Evolutionary conservation across 2,797 vertebrate species (phyloP), one percentile per base, ranked within the genome.

Genomic region (Threskiornis aethiopicus): DNA sequence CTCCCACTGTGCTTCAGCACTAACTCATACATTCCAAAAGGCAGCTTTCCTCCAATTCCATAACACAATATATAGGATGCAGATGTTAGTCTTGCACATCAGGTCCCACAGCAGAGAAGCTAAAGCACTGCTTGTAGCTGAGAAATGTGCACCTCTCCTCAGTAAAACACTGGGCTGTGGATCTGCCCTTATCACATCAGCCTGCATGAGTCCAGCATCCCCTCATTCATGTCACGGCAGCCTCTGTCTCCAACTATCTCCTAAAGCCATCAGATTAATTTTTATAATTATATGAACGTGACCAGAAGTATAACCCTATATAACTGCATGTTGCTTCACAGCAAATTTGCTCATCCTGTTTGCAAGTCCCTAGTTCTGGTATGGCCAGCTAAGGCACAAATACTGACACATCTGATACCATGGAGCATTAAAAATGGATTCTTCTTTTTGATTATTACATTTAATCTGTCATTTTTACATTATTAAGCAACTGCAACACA

Each of bases 171-270:
- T 5, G 26, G 67, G 37, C 52, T 29, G 15, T 11, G 33, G 11
- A 51, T 52, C 79, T 51, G 55, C 44, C 65, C 24, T 42, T 35
- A 46, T 2, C 28, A 11, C 58, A 58, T 13, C 28, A 25, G 35
- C 13, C 26, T 52, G 1, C 16, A 2, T 0, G 24, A 80, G 35
- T 2, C 22, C 54, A 76, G 11, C 2, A 0, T 4, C 57, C 37
- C 46, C 22, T 67, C 55, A 13, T 17, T 47, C 14, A 7, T 5
- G 15, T 31, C 61, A 61, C 0, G 0, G 35, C 39, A 86, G 25
- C 15, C 28, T 67, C n/a, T 3, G 2, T 12, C 54, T 75, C 26
- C 64, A 55, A 15, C 16, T 37, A 47, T 41, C 37, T 89, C 20
- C 35, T 28, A 71, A 58, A 79, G 52, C 20, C 49, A 64, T 16